Conservation (phyloP, 1,140 invertebrate species). For the Zaprionus kolodkinae region DNA sequence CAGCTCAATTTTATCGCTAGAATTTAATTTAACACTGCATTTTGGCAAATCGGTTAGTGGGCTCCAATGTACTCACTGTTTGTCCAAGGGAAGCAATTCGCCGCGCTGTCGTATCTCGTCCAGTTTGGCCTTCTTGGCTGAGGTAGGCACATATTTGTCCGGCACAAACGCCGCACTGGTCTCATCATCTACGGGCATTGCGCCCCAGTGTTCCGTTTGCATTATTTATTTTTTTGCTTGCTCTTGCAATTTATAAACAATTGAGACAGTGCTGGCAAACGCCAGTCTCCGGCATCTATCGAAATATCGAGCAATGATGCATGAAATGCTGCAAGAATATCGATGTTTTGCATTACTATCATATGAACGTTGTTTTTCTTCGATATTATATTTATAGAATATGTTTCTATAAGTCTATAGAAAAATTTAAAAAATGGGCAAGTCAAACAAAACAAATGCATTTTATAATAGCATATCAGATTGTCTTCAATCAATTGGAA, state of each 20-base stretch:
- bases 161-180: conserved; percentile 9
- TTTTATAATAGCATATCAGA: no score
- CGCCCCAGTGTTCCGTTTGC: conserved; percentile 67
- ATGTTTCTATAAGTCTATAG: no score
- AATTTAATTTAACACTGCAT: background rate
- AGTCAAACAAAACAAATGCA: no score
- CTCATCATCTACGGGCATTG: conserved; percentile 46
- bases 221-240: conserved; percentile 13
- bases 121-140: conserved; percentile 54
- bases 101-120: conserved; percentile 56
- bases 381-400: no score
- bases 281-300: background rate
- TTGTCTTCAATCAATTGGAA: background rate
- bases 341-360: background rate
- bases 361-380: no score
- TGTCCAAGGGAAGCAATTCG: conserved; percentile 39
- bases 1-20: conserved; percentile 59
- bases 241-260: conserved; percentile 23
- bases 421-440: no score
- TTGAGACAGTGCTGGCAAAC: conserved; percentile 14
- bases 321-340: background rate
- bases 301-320: background rate
- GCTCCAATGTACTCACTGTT: conserved; percentile 31
- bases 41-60: background rate
- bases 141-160: conserved; percentile 57